Conservation (phyloP, 2,797 vertebrate species). For the Hydrolagus colliei region DNA sequence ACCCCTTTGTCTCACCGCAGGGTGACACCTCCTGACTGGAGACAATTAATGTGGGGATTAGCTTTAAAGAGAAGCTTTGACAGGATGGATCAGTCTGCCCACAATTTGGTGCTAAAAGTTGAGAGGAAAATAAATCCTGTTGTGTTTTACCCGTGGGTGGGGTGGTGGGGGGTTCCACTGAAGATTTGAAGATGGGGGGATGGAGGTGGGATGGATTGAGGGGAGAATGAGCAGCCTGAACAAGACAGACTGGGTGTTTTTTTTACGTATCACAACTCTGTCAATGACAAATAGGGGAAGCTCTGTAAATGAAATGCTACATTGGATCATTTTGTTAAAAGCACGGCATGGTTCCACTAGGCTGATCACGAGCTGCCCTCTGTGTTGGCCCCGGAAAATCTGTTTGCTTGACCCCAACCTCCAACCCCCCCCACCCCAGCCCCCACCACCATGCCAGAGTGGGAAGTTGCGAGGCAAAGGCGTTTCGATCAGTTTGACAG, state of each 20-base stretch:
- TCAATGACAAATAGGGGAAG: conserved; percentile 72
- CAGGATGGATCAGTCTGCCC: not conserved
- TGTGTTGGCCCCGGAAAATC: conserved; percentile 66
- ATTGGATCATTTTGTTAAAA: conserved; percentile 70
- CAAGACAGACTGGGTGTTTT: conserved; percentile 52
- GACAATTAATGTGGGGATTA: conserved; percentile 66
- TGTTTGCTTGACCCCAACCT: conserved; percentile 67
- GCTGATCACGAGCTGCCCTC: conserved; percentile 60
- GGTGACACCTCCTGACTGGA: conserved; percentile 53
- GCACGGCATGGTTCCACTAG: conserved; percentile 73
- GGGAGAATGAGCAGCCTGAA: conserved; percentile 54
- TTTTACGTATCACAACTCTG: conserved; percentile 60
- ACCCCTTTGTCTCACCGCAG: no score
- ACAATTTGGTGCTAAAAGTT: not conserved
- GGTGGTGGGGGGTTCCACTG: not conserved
- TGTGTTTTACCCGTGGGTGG: no score
- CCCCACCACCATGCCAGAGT: conserved; percentile 51
- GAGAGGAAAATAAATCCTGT: not conserved
- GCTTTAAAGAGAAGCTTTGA: conserved; percentile 49
- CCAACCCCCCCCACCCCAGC: conserved; percentile 46
- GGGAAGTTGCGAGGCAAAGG: conserved; percentile 73
- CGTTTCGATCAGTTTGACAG: conserved; percentile 72
- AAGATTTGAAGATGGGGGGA: not conserved
- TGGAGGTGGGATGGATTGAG: conserved; percentile 45
- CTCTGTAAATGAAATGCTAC: conserved; percentile 66